These are phyloP conservation scores for Garrulus glandarius DNA, from an alignment of 2,797 vertebrate species.

Conservation along the genomic window DNA sequence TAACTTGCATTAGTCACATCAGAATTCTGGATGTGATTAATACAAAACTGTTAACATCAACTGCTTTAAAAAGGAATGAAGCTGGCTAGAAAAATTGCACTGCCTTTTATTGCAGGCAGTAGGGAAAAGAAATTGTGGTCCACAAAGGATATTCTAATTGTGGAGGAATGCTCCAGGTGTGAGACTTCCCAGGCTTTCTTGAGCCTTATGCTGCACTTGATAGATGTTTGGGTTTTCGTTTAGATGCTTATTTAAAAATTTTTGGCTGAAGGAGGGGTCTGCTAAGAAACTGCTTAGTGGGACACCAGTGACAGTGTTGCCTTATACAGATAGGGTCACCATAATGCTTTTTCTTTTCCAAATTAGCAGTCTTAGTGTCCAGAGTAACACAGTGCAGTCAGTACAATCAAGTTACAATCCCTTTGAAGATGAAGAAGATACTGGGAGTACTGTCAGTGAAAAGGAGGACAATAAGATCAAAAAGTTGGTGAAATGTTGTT, in stretches of 20 bases:
- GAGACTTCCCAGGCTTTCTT: not conserved
- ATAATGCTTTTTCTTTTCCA: conserved; percentile 86
- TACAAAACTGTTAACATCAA: not conserved
- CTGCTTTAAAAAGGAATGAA: not conserved
- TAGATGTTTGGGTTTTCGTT: not conserved
- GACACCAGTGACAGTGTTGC: not conserved
- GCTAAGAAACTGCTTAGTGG: not conserved
- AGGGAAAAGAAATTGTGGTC: not conserved
- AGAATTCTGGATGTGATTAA: not conserved
- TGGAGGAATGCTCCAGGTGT: not conserved
- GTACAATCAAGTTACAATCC: conserved; percentile 88
- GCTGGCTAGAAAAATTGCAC: not conserved
- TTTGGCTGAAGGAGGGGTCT: not conserved
- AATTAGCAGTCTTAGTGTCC: conserved; percentile 87
- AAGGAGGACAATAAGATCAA: conserved; percentile 91
- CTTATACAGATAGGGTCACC: conserved; percentile 54
- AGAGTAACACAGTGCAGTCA: conserved; percentile 83
- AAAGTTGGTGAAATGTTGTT: conserved; percentile 93
- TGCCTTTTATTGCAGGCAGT: not conserved
- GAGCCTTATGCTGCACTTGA: not conserved
- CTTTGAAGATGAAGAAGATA: conserved; percentile 91
- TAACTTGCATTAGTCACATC: not conserved
- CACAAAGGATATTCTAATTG: not conserved
- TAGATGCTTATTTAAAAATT: not conserved
- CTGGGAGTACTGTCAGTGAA: conserved; percentile 85